phyloP scores from a whole-genome alignment of 2,888 invertebrate species.

The Suillia variegata region DNA sequence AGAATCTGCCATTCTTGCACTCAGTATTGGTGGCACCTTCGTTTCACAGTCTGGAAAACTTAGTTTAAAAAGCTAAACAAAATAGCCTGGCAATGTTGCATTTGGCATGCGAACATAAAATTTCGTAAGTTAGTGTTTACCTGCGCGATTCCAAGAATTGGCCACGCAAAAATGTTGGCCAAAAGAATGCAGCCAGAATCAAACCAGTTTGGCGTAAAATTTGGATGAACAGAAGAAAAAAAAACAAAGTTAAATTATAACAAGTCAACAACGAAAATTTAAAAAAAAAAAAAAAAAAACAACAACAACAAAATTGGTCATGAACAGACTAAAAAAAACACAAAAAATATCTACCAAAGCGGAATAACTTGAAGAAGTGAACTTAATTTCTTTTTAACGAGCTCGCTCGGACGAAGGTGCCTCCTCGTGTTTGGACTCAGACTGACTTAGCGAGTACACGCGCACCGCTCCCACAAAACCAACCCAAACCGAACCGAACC shows the following conservation, averaged over 20 bases:
- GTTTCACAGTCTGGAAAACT: no score
- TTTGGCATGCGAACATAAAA: constrained; percentile 13
- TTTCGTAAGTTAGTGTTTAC: no score
- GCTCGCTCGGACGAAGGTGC: no score
- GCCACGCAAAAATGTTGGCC: constrained; percentile 32
- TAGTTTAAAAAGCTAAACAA: background rate
- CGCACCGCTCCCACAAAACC: background rate
- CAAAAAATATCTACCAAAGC: constrained; percentile 8
- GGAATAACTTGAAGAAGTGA: constrained; percentile 32
- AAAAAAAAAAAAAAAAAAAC: background rate
- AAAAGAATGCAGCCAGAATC: constrained; percentile 46
- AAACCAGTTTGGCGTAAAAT: constrained; percentile 46
- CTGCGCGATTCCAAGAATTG: background rate
- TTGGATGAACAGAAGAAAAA: constrained; percentile 34
- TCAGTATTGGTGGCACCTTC: no score
- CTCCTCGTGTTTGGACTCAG: constrained; percentile 18
- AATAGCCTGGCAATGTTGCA: background rate
- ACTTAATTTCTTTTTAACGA: constrained; percentile 52
- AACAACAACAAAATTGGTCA: no score
- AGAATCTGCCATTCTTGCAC: no score
- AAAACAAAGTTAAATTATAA: constrained; percentile 20
- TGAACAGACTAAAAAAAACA: constrained; percentile 4
- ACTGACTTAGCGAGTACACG: constrained; percentile 2
- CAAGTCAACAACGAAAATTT: background rate
- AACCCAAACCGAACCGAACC: background rate